Conservation (phyloP, 2,797 vertebrate genomes). For the Sebastes elongatus region DNA sequence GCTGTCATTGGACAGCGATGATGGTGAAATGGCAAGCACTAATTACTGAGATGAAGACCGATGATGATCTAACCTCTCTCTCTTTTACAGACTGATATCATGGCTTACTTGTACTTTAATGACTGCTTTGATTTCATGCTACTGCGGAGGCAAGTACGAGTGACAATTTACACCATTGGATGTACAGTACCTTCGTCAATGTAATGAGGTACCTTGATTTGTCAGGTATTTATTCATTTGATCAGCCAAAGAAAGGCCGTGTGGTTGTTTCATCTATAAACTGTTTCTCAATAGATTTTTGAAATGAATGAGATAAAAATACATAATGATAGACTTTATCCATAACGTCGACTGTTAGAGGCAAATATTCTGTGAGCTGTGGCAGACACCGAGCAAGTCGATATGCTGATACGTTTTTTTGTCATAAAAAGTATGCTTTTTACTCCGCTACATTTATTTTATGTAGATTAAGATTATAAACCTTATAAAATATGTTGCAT, state of each 20-base stretch:
- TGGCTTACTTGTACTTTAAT: background rate
- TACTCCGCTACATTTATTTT: too few relatives aligned
- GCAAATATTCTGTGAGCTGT: background rate
- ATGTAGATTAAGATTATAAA: background rate
- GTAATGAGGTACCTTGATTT: background rate
- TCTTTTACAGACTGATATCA: background rate
- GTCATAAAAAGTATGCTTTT: too few relatives aligned
- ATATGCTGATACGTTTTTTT: too few relatives aligned
- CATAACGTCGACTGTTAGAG: background rate
- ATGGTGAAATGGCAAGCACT: background rate
- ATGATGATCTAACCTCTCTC: background rate
- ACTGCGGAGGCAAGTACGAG: background rate
- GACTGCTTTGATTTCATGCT: background rate
- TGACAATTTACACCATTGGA: too few relatives aligned
- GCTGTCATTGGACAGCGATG: background rate
- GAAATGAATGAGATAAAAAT: background rate
- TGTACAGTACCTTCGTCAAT: fast-evolving
- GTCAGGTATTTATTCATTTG: background rate
- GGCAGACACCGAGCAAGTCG: too few relatives aligned
- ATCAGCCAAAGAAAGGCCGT: background rate
- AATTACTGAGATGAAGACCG: background rate
- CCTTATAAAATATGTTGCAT: background rate
- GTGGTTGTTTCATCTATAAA: background rate
- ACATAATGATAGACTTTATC: background rate
- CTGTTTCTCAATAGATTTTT: background rate